Percentiles rank a stretch among this genome's conserved stretches.
These are phyloP conservation scores for Synergus gifuensis DNA, from an alignment of 2,888 invertebrate species.

Conservation along the genomic window DNA sequence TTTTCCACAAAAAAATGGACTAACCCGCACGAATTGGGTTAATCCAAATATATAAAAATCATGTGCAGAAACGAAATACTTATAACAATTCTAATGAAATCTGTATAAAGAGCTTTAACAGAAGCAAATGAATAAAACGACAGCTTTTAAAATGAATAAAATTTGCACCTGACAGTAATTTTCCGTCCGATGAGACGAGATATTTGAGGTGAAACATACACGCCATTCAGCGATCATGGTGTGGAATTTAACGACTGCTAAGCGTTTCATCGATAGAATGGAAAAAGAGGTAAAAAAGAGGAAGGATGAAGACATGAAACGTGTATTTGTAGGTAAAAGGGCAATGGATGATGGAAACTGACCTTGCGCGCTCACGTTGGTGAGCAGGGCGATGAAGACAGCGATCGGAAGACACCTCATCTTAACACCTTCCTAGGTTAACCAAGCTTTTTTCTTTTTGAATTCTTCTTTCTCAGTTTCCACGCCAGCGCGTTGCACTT, in stretches of 20 bases:
- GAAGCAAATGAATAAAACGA: background rate
- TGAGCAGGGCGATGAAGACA: conserved; percentile 67
- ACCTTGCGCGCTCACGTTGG: conserved; percentile 73
- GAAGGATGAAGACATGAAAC: conserved; percentile 7
- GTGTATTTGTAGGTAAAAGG: conserved; percentile 9
- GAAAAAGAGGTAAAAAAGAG: conserved; percentile 8
- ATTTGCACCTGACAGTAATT: background rate
- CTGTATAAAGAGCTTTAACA: background rate
- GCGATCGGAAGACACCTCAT: conserved; percentile 69
- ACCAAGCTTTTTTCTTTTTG: conserved; percentile 28
- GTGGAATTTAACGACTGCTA: conserved; percentile 31
- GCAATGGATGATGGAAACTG: conserved; percentile 57
- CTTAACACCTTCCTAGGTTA: conserved; percentile 39
- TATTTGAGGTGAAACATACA: conserved; percentile 11
- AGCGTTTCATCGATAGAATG: conserved; percentile 32
- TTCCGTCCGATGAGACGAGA: background rate
- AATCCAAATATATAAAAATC: background rate
- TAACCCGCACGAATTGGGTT: no score
- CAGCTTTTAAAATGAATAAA: background rate
- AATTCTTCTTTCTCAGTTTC: conserved; percentile 26
- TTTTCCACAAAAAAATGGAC: no score
- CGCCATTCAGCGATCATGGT: conserved; percentile 23
- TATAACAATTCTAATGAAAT: background rate
- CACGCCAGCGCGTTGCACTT: conserved; percentile 38
- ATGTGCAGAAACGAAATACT: no score